Conservation (phyloP, 2,888 invertebrate species). For the Drosophila imparisetae region DNA sequence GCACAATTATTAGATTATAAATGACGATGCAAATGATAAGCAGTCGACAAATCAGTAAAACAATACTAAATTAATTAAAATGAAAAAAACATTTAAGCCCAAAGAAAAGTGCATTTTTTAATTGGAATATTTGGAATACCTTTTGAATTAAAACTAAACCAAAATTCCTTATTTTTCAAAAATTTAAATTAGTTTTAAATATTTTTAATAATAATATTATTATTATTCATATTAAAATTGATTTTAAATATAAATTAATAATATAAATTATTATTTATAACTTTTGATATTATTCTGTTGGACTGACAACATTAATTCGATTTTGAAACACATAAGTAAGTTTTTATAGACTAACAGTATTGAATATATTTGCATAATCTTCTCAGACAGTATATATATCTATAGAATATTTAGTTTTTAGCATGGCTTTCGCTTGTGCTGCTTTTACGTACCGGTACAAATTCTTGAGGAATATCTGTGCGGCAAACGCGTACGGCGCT, state of each 20-base stretch:
- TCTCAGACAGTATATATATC: background rate
- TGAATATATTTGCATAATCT: background rate
- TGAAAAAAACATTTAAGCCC: background rate
- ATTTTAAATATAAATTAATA: background rate
- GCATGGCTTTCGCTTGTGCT: background rate
- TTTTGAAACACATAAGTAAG: background rate
- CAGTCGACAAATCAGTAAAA: background rate
- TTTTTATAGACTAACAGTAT: background rate
- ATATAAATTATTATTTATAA: too few species aligned
- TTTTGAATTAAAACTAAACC: too few species aligned
- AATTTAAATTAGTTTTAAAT: too few species aligned
- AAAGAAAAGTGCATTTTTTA: background rate
- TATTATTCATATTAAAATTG: background rate
- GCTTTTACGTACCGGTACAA: constrained; percentile 90
- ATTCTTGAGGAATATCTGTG: constrained; percentile 94
- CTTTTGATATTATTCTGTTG: background rate
- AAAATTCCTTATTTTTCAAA: too few species aligned
- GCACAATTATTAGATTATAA: too few species aligned
- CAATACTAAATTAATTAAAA: background rate
- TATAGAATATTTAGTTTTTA: background rate
- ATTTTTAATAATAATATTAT: too few species aligned
- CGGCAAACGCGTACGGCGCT: constrained; percentile 94
- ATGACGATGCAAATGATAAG: background rate
- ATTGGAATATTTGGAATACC: too few species aligned
- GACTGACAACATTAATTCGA: background rate